Conservation (phyloP, 2,888 invertebrate genomes). For the Eugnorisma glareosa region DNA sequence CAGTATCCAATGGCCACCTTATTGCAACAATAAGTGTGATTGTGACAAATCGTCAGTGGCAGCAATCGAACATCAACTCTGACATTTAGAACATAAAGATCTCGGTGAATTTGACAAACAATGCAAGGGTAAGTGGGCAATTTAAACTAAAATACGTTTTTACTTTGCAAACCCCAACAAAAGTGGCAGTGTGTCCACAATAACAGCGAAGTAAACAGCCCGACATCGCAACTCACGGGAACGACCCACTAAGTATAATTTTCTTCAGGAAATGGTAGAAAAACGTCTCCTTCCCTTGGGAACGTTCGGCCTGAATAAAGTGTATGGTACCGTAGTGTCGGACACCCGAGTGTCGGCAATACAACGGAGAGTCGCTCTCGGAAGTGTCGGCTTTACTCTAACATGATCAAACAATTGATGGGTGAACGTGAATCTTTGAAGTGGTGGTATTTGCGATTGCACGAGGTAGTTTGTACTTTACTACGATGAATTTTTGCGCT, state of each 20-base stretch:
- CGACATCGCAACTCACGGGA: conserved; percentile 41
- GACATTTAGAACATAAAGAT: neutral
- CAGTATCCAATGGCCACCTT: neutral
- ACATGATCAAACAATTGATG: conserved; percentile 77
- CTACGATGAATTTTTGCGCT: neutral
- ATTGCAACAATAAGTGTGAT: neutral
- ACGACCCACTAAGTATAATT: conserved; percentile 62
- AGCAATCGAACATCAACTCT: neutral
- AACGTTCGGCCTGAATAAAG: conserved; percentile 59
- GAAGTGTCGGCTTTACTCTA: conserved; percentile 52
- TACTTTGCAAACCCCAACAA: neutral
- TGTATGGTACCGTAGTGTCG: conserved; percentile 48
- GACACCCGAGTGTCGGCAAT: conserved; percentile 33
- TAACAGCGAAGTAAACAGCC: conserved; percentile 30
- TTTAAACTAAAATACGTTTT: neutral
- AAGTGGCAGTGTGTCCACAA: conserved; percentile 12
- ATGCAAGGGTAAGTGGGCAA: neutral
- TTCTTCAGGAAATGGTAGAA: conserved; percentile 58
- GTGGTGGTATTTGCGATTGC: conserved; percentile 63
- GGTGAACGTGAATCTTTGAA: conserved; percentile 69
- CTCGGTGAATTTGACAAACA: neutral
- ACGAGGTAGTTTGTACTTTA: conserved; percentile 6
- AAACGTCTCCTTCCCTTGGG: conserved; percentile 55
- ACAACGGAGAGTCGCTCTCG: neutral
- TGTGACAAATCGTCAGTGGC: neutral